Percentiles rank a stretch among this genome's conserved stretches.
Conservation (phyloP, 2,888 invertebrate genomes). For the Perdita meconis region DNA sequence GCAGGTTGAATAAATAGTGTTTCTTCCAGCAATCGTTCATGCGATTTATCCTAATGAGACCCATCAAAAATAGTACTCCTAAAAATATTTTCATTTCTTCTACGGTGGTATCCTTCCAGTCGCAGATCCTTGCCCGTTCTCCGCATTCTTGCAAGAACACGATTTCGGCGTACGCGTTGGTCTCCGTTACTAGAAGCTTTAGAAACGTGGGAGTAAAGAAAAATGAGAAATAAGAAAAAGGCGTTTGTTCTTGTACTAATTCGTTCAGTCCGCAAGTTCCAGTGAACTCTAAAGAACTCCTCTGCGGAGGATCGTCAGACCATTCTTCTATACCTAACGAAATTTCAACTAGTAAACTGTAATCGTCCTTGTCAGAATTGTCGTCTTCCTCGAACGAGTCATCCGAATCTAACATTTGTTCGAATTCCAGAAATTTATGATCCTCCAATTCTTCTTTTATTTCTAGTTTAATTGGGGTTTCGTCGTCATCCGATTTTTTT, state of each 20-base stretch:
- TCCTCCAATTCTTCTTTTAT: not conserved
- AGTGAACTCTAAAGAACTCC: not conserved
- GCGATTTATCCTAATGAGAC: conserved; percentile 8
- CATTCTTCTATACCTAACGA: conserved; percentile 9
- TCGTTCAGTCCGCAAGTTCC: not conserved
- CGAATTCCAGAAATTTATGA: not conserved
- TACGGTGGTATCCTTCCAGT: conserved; percentile 45
- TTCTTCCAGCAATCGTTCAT: conserved; percentile 20
- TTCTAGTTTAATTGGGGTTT: not conserved
- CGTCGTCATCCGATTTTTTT: not conserved
- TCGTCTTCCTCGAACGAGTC: conserved; percentile 8
- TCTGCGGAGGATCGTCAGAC: conserved; percentile 6
- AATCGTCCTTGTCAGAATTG: conserved; percentile 10
- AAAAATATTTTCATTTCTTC: conserved; percentile 25
- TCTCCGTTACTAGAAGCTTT: not conserved
- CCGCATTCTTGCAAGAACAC: conserved; percentile 1
- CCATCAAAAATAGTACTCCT: conserved; percentile 1
- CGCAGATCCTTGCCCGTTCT: not conserved
- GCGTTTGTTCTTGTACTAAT: conserved; percentile 5
- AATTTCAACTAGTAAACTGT: conserved; percentile 1
- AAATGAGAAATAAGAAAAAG: conserved; percentile 9
- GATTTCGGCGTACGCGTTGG: not conserved
- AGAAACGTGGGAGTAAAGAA: conserved; percentile 6
- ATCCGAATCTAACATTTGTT: not conserved
- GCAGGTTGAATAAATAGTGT: conserved; percentile 19